Evolutionary conservation across 2,113 vertebrate genomes (phyloP), one percentile per base, ranked within the genome.

Genomic region (Mirounga angustirostris): DNA sequence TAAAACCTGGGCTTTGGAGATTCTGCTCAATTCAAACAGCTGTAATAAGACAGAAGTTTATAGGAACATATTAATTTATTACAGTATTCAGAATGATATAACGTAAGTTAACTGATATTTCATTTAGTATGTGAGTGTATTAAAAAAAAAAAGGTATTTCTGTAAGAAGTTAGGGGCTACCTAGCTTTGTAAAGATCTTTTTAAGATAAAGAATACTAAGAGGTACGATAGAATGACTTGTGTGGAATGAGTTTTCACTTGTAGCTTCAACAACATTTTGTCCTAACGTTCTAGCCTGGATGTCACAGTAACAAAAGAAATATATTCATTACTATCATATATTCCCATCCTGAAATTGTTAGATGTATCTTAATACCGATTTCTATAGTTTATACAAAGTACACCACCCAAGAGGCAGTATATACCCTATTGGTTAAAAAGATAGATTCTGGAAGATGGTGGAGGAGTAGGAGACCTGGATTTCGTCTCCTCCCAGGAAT

Each of bases 31-130:
- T 93, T 84, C 26, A 91, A 80, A 83, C 16, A 50, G 36, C 91
- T 69, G 12, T 7, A 59, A 87, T 76, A 73, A 95, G 92, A 88
- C 1, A 43, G 36, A 74, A 30, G 18, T 94, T 93, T 95, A 74
- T 0, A 96, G 61, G 33, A 92, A 93, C 16, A 36, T 73, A 87
- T 36, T 82, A 82, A 95, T 40, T 92, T 86, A 78, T 24, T n/a
- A 59, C 22, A 87, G 3, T 3, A 59, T 61, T 54, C 59, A 94
- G 80, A 95, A 43, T 61, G 22, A 92, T 54, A 10, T 11, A 21
- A 13, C 26, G 58, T 5, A 36, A 82, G 15, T 82, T 50, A 89
- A 90, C 21, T 80, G 36, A 54, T 36, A 58, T 18, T 95, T 96
- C 8, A 84, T 33, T 95, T 46, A 71, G 50, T 76, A 81, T 19